These are phyloP conservation scores for Adineta ricciae DNA, from an alignment of 2,888 invertebrate genomes.

Conservation along the genomic window DNA sequence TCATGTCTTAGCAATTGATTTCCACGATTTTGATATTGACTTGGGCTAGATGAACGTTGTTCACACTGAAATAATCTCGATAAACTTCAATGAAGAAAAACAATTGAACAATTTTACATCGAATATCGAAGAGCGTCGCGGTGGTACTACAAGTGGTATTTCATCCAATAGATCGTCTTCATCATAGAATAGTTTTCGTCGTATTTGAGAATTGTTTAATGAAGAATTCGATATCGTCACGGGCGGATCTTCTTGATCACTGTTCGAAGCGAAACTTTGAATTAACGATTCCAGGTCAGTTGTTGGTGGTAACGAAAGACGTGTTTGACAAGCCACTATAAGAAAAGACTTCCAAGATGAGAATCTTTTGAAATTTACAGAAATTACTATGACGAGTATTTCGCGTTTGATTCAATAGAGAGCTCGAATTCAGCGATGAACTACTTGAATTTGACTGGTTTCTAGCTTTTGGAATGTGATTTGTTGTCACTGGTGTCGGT, in stretches of 20 bases:
- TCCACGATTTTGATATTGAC: background rate
- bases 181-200: background rate
- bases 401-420: background rate
- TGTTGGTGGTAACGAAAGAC: background rate
- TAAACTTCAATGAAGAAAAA: no score
- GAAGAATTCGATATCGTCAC: background rate
- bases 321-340: slow-evolving; percentile 20
- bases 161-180: background rate
- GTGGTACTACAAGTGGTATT: background rate
- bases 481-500: background rate
- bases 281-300: background rate
- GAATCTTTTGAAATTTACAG: background rate
- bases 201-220: slow-evolving; percentile 15
- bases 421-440: background rate
- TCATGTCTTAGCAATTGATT: background rate
- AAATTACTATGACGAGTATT: background rate
- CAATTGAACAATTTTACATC: background rate
- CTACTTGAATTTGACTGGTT: background rate
- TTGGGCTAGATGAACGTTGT: background rate
- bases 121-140: background rate
- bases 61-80: background rate
- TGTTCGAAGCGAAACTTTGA: background rate
- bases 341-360: no score
- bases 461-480: background rate
- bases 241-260: background rate